Base-by-base conservation (phyloP, 2,888 invertebrate species). In the Melinaea marsaeus region DNA sequence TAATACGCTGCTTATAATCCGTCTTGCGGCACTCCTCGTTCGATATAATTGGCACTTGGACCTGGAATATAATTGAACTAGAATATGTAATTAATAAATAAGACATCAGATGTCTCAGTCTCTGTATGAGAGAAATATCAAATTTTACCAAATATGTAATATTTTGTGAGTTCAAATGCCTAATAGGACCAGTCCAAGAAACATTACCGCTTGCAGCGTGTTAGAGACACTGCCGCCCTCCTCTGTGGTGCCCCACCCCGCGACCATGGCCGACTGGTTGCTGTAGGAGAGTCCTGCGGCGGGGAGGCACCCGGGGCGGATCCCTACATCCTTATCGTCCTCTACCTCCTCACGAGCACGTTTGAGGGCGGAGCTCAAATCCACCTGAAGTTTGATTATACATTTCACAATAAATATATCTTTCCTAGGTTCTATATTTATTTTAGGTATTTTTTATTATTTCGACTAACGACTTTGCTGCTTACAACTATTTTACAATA, bases 291-390 rank as follows among this genome's bases (percentile, higher is more conserved):
- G 83, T 66, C 93, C 92, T 62, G 83, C 74, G 0, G 92, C 87
- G 0, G 97, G 95, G 72, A 97, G 84, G 75, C 97, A 97, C 2
- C 95, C 96, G 0, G 97, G 97, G 60, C 94, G 92, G 65, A 96
- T 83, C 3, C 93, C 84, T 2, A 74, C 75, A 11, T 84, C 83
- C 3, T 72, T 70, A 13, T 85, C 78, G 0, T 73, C 74, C 2
- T 65, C 71, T 3, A 73, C 79, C 13, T 73, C 72, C n/a, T 61
- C 70, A 7, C 71, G 48, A 65, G 54, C 78, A 70, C 9, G 64
- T 7, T 79, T 90, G n/a, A 90, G 68, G 7, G 86, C 88, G 55
- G 74, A 84, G 71, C 83, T 86, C 4, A 90, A 75, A 55, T 88
- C 88, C 60, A 90, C 73, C 90, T 90, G 68, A 45, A 72, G 70